These are phyloP conservation scores for Macrosteles quadrilineatus DNA, from an alignment of 1,140 invertebrate genomes.

Conservation along the genomic window DNA sequence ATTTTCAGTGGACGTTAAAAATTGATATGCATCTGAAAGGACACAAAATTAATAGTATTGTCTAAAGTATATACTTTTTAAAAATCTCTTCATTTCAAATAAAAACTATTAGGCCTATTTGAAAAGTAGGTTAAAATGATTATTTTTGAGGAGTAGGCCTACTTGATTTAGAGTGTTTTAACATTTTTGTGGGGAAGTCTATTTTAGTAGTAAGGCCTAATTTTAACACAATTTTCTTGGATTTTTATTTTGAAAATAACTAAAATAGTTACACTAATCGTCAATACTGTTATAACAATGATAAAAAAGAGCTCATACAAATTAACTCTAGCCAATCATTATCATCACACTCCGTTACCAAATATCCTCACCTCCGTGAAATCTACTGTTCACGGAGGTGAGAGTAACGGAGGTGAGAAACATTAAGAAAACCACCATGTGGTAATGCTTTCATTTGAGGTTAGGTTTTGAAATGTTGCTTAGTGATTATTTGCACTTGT, in stretches of 20 bases:
- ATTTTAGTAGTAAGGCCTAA: background rate
- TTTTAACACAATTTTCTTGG: background rate
- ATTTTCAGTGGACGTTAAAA: too few species aligned
- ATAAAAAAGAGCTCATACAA: background rate
- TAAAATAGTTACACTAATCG: background rate
- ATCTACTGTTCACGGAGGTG: too few species aligned
- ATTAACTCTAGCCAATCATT: background rate
- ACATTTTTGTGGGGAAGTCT: background rate
- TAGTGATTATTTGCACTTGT: background rate
- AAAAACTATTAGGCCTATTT: too few species aligned
- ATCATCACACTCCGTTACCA: constrained; percentile 1
- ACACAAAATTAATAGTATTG: background rate
- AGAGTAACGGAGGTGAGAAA: constrained; percentile 13
- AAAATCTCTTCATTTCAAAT: background rate
- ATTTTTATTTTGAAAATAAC: background rate
- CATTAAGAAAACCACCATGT: constrained; percentile 4
- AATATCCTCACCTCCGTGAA: constrained; percentile 11
- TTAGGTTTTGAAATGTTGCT: background rate
- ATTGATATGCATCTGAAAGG: background rate
- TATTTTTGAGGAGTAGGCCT: background rate
- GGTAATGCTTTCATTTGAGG: constrained; percentile 1
- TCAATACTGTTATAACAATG: background rate
- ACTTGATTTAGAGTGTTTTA: background rate
- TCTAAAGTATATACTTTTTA: background rate
- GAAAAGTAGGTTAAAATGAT: too few species aligned